A percentile compares a stretch with the other conserved stretches of the same genome.
Conservation (phyloP, 2,113 vertebrate species). For the Alligator mississippiensis region DNA sequence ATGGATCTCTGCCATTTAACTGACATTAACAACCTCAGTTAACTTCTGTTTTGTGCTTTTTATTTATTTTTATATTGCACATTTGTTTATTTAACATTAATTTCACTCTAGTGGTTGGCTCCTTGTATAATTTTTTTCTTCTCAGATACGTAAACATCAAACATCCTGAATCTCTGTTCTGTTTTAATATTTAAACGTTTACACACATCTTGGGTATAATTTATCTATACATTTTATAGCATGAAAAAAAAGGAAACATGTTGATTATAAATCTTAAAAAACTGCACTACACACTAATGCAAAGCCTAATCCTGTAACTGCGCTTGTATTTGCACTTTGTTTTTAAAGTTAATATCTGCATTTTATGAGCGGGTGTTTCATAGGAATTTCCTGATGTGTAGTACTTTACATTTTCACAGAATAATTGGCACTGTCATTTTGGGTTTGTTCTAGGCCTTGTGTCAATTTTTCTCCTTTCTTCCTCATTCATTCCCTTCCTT, state of each 20-base stretch:
- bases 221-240: slow-evolving; percentile 65
- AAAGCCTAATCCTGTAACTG: neutral
- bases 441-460: neutral
- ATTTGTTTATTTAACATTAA: slow-evolving; percentile 73
- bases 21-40: slow-evolving; percentile 63
- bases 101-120: slow-evolving; percentile 63
- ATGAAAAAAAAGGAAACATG: slow-evolving; percentile 62
- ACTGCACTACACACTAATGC: slow-evolving; percentile 51
- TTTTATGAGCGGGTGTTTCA: neutral
- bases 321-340: slow-evolving; percentile 53
- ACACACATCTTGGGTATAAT: slow-evolving; percentile 60
- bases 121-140: slow-evolving; percentile 44
- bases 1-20: slow-evolving; percentile 69
- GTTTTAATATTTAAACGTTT: slow-evolving; percentile 75
- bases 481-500: neutral
- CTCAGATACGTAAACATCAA: slow-evolving; percentile 56
- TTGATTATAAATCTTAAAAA: slow-evolving; percentile 72
- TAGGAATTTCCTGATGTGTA: neutral
- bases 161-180: slow-evolving; percentile 55
- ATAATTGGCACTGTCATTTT: slow-evolving; percentile 39
- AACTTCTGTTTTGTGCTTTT: slow-evolving; percentile 64
- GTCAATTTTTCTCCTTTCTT: neutral
- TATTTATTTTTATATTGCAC: slow-evolving; percentile 59
- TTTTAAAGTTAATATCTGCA: neutral
- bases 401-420: slow-evolving; percentile 3